phyloP scores from a whole-genome alignment of 2,797 vertebrate genomes.

The Cichlasoma orientale region DNA sequence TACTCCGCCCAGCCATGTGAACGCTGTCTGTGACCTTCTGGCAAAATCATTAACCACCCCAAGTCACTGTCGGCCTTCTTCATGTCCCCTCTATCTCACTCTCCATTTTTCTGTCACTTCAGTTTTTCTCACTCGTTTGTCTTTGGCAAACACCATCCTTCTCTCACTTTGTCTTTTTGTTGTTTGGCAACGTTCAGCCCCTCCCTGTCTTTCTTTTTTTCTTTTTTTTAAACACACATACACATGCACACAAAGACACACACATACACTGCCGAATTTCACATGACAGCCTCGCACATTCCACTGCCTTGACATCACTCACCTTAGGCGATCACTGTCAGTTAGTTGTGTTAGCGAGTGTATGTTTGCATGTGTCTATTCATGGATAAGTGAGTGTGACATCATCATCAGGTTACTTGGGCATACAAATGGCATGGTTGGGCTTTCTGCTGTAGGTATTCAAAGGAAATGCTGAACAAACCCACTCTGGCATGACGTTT shows the following conservation, averaged over 20 bases:
- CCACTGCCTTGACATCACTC: constrained; percentile 43
- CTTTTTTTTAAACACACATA: background rate
- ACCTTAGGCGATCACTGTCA: constrained; percentile 28
- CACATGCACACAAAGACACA: constrained; percentile 15
- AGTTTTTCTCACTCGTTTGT: constrained; percentile 28
- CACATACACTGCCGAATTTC: constrained; percentile 11
- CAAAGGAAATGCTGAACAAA: constrained; percentile 1
- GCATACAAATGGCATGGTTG: background rate
- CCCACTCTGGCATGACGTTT: background rate
- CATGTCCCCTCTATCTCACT: constrained; percentile 31
- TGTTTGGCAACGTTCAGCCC: constrained; percentile 6
- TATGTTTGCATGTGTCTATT: background rate
- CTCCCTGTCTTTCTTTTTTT: background rate
- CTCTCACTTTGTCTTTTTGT: constrained; percentile 28
- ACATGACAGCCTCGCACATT: constrained; percentile 37
- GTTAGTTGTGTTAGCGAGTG: background rate
- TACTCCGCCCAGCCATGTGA: constrained; percentile 62
- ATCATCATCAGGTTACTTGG: constrained; percentile 1
- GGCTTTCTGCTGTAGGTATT: background rate
- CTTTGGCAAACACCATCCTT: constrained; percentile 23
- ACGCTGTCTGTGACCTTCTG: constrained; percentile 73
- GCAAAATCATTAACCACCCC: constrained; percentile 71
- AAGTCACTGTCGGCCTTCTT: constrained; percentile 42
- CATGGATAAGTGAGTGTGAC: constrained; percentile 6
- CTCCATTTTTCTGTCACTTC: constrained; percentile 17